phyloP scores from a whole-genome alignment of 23 tunicate species.

The Pegea sp. region DNA sequence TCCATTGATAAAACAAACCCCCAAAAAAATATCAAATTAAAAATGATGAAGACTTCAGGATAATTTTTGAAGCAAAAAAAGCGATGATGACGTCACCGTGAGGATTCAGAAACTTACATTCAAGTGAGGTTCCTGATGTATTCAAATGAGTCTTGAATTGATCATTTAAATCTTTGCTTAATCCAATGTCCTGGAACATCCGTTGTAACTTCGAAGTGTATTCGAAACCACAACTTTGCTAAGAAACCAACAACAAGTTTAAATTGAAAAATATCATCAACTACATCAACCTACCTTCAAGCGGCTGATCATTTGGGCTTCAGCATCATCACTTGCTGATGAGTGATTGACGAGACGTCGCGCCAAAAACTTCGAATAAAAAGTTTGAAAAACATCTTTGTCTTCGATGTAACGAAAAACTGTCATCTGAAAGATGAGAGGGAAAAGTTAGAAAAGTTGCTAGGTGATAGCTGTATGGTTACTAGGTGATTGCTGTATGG shows the following conservation, averaged over 20 bases:
- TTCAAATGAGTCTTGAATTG: constrained; percentile 45
- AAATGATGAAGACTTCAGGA: neutral
- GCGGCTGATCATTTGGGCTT: constrained; percentile 83
- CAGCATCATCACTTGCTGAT: constrained; percentile 96
- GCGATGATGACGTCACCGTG: neutral
- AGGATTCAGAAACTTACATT: constrained; percentile 11
- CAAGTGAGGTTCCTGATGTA: constrained; percentile 12
- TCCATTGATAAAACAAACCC: neutral
- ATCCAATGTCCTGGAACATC: constrained; percentile 94
- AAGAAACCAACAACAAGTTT: neutral
- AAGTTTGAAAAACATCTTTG: constrained; percentile 96
- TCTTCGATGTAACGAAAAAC: constrained; percentile 94
- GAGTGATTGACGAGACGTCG: constrained; percentile 76
- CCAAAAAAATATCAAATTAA: no score
- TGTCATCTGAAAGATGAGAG: constrained; percentile 35
- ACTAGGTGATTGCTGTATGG: no score
- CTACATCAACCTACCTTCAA: no score
- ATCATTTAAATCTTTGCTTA: constrained; percentile 68
- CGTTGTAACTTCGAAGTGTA: constrained; percentile 93
- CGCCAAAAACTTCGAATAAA: constrained; percentile 83
- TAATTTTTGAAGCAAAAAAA: constrained; percentile 1
- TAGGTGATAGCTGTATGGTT: no score
- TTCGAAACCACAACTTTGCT: constrained; percentile 63
- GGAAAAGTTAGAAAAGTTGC: no score
- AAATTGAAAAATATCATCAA: no score